Evolutionary conservation across 2,113 vertebrate genomes (phyloP).

Genomic region (Cyanoramphus novaezelandiae): DNA sequence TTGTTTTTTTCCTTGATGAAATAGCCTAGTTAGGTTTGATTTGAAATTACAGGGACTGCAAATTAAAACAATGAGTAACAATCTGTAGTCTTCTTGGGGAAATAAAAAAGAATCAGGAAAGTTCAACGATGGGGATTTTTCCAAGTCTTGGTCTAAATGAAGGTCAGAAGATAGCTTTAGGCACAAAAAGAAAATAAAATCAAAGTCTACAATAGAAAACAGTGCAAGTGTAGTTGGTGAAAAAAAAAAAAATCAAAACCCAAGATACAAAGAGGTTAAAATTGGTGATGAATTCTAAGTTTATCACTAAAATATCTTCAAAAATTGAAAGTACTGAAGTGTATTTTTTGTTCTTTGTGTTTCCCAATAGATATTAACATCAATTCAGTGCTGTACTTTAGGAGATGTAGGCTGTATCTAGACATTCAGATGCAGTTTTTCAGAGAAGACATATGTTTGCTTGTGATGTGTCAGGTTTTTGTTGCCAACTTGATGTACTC

Average conservation of each 20-base stretch:
- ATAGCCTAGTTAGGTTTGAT: slow-evolving; percentile 45
- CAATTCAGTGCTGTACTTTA: not conserved
- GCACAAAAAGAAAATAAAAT: not conserved
- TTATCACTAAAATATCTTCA: not conserved
- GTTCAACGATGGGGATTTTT: not conserved
- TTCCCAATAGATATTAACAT: not conserved
- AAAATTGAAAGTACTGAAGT: too few species aligned
- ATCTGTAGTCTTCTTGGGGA: not conserved
- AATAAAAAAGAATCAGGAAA: not conserved
- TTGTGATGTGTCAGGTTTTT: not conserved
- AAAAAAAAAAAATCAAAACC: not conserved
- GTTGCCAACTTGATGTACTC: not conserved
- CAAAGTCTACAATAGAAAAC: not conserved
- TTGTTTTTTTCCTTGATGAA: slow-evolving; percentile 34
- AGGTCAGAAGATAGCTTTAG: not conserved
- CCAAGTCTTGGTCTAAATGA: not conserved
- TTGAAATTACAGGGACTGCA: slow-evolving; percentile 55
- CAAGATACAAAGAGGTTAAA: not conserved
- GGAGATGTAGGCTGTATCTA: not conserved
- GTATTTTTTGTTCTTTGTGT: not conserved
- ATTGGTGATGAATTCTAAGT: not conserved
- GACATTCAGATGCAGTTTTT: not conserved
- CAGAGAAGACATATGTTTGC: not conserved
- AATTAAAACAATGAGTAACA: slow-evolving; percentile 51
- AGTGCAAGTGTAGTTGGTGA: not conserved